Evolutionary conservation across 2,797 vertebrate genomes (phyloP).

Genomic region (Brachyrhaphis roseni): DNA sequence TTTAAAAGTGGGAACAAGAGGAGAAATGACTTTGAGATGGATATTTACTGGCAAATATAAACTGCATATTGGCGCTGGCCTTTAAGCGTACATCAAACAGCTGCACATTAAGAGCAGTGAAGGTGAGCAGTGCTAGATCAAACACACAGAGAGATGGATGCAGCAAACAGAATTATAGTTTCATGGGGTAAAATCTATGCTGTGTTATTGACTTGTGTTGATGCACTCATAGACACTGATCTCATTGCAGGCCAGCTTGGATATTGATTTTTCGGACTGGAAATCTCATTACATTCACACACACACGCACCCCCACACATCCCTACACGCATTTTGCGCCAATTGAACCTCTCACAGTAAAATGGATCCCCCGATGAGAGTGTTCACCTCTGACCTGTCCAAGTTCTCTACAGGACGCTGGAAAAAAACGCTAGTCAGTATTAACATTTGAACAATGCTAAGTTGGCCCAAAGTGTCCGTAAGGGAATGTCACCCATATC

Average conservation of each 20-base stretch:
- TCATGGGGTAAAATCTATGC: constrained; percentile 68
- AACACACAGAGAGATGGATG: constrained; percentile 35
- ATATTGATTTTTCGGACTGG: constrained; percentile 66
- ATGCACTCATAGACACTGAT: constrained; percentile 65
- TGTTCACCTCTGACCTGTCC: background rate
- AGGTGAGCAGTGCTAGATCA: constrained; percentile 24
- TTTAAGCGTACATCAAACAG: constrained; percentile 6
- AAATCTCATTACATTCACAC: constrained; percentile 57
- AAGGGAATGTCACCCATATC: background rate
- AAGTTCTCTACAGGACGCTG: background rate
- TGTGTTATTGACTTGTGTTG: constrained; percentile 62
- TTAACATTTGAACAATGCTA: background rate
- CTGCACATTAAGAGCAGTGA: constrained; percentile 1
- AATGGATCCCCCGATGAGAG: constrained; percentile 31
- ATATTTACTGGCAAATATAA: constrained; percentile 2
- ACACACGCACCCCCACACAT: background rate
- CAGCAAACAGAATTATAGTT: constrained; percentile 65
- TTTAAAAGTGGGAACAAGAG: constrained; percentile 13
- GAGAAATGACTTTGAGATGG: background rate
- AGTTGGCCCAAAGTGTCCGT: background rate
- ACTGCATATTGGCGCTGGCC: background rate
- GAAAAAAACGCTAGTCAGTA: background rate
- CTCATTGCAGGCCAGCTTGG: constrained; percentile 57
- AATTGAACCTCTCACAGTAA: constrained; percentile 35
- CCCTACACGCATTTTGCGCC: constrained; percentile 20